Evolutionary conservation across 2,888 invertebrate genomes (phyloP).

Genomic region (Mellilla xanthometata): DNA sequence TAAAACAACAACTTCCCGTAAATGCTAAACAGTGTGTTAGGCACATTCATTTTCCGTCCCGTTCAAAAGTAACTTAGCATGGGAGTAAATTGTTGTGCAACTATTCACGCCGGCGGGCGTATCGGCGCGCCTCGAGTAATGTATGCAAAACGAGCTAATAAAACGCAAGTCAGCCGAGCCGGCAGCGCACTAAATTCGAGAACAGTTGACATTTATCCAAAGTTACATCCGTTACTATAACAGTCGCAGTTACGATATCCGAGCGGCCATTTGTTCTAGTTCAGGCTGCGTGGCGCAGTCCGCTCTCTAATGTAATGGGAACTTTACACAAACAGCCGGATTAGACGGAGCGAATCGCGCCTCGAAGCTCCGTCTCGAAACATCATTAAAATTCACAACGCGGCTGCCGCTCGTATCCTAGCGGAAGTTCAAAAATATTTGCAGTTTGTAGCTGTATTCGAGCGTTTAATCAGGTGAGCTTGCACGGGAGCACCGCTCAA

Average conservation of each 20-base stretch:
- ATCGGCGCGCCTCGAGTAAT: constrained; percentile 60
- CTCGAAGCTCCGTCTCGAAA: constrained; percentile 42
- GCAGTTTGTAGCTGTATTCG: constrained; percentile 33
- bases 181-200: constrained; percentile 70
- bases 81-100: constrained; percentile 41
- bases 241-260: constrained; percentile 75
- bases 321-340: constrained; percentile 69
- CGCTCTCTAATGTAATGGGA: constrained; percentile 67
- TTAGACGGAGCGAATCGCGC: constrained; percentile 50
- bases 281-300: constrained; percentile 49
- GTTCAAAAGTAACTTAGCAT: constrained; percentile 29
- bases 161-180: constrained; percentile 62
- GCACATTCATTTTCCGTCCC: constrained; percentile 6
- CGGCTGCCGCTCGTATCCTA: constrained; percentile 39
- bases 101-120: constrained; percentile 42
- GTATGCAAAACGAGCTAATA: constrained; percentile 76
- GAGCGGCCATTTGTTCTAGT: constrained; percentile 75
- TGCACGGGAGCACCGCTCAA: constrained; percentile 32
- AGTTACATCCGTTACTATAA: constrained; percentile 80
- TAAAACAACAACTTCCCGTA: no score
- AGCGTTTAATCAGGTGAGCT: constrained; percentile 41
- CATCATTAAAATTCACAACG: constrained; percentile 66
- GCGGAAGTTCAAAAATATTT: constrained; percentile 45
- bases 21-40: background rate
- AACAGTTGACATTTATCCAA: constrained; percentile 79